A percentile compares a stretch with the other conserved stretches of the same genome.
phyloP scores from a whole-genome alignment of 2,113 vertebrate species.

The Nannobrachium achirus region DNA sequence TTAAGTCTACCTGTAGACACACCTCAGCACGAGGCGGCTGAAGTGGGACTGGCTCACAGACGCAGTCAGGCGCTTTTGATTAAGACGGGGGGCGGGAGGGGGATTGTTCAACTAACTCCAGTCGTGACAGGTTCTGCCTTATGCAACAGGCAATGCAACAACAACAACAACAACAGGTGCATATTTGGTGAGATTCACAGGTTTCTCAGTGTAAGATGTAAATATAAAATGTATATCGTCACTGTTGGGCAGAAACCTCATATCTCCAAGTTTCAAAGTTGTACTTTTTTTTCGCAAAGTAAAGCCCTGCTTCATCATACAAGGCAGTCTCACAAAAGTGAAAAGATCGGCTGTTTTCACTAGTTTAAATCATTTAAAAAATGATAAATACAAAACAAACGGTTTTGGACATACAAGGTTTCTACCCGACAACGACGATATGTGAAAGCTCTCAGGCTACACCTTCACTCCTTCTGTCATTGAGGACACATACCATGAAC shows the following conservation, averaged over 20 bases:
- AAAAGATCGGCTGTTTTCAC: too few relatives aligned
- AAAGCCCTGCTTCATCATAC: too few relatives aligned
- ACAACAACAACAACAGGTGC: background rate
- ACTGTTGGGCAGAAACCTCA: too few relatives aligned
- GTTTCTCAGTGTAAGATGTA: constrained; percentile 1
- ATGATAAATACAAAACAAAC: too few relatives aligned
- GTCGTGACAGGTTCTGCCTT: constrained; percentile 49
- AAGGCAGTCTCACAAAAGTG: too few relatives aligned
- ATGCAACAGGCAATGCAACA: constrained; percentile 46
- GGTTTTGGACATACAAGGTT: too few relatives aligned
- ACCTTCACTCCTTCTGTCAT: too few relatives aligned
- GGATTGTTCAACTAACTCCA: background rate
- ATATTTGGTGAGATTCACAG: constrained; percentile 29
- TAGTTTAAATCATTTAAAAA: too few relatives aligned
- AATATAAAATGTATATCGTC: background rate
- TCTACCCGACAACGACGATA: too few relatives aligned
- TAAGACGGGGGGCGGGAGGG: constrained; percentile 25
- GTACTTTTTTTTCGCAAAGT: too few relatives aligned
- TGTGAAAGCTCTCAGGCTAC: too few relatives aligned
- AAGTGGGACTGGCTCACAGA: constrained; percentile 51
- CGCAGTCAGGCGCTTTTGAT: constrained; percentile 49
- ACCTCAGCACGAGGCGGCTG: constrained; percentile 59
- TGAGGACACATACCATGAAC: constrained; percentile 9
- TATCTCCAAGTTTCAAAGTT: too few relatives aligned
- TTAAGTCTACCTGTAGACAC: constrained; percentile 66